Base-by-base conservation (phyloP, 2,888 invertebrate species). In the Myopa tessellatipennis region DNA sequence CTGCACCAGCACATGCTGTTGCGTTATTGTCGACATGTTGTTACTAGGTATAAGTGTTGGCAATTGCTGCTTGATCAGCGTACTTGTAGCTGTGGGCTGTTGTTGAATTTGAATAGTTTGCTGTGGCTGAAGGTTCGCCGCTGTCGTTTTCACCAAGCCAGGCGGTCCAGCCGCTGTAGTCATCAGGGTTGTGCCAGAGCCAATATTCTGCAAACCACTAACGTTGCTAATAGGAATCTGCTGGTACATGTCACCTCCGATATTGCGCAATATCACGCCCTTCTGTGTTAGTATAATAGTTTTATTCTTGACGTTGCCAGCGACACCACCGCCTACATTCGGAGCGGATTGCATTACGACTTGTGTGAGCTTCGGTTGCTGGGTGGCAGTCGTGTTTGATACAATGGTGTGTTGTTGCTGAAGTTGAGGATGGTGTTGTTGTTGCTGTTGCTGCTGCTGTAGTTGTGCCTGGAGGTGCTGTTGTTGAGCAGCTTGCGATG, bases 181-280 rank as follows among this genome's bases (percentile, higher is more conserved):
- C 84, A 88, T 85, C 4, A 88, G 83, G 69, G 88, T 88, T 4
- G 87, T 84, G 61, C 83, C 83, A 55, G 82, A 77, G 63, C 85
- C 82, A 10, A 88, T 82, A 50, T 85, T 84, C 69, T 87, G 85
- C 78, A 89, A 77, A 5, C 86, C 85, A 38, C 87, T 84, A 45
- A 89, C 87, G 81, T 88, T 89, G 63, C 88, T 87, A n/a, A 90
- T 87, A 12, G 89, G 89, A 79, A 90, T 89, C 80, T 89, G 89
- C 76, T 89, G 89, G 80, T 89, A 89, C 84, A 89, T 87, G 75
- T 88, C 89, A 4, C 89, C 87, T 3, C 89, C 89, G 76, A 90
- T 89, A 77, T 87, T 89, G 3, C 89, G 86, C 76, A 89, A 80
- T 50, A 90, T 88, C 3, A 90, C 88, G 40, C 89, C 89, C 80